Base-by-base conservation (phyloP, 2,888 invertebrate genomes). In the Lapara coniferarum region DNA sequence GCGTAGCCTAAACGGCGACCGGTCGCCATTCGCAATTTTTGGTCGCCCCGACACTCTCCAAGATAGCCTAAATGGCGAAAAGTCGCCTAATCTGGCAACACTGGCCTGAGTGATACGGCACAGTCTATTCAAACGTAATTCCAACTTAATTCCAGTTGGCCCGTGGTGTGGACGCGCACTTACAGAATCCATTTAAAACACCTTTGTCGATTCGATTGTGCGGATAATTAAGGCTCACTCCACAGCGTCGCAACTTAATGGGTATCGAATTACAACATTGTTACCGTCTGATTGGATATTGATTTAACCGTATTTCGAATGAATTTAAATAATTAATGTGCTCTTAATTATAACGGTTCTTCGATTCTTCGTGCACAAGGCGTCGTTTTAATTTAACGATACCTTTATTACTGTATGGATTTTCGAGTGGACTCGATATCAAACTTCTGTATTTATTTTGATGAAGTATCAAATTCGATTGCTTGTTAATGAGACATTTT, bases 191-290 rank as follows among this genome's bases (percentile, higher is more conserved):
- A 79, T 80, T 81, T 77, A 76, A 79, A 82, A 80, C 80, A 77
- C 75, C 74, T 79, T 75, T 77, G 77, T 78, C 73, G 74, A 74
- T 76, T 76, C 75, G 77, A 78, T 78, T 81, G 74, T 78, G 72
- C 70, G 73, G 76, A 78, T 84, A 83, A 84, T 84, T 77, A 79
- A 74, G 71, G 78, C 71, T 71, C 74, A 74, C 72, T 72, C 70
- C 73, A 73, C 73, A 76, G 72, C 69, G 69, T 71, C 71, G 66
- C 72, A 69, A 72, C 78, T 82, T 81, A 81, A 84, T 79, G 78
- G 78, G 70, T 77, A 80, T 81, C 74, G 74, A 82, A 80, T 84
- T 79, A 81, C 79, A 73, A 67, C 75, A 74, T 76, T 79, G 77
- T 80, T 78, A 75, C 74, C 71, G 73, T 70, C 75, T 81, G 79